Conservation (phyloP, 2,113 vertebrate genomes). For the Myiagra hebetior region DNA sequence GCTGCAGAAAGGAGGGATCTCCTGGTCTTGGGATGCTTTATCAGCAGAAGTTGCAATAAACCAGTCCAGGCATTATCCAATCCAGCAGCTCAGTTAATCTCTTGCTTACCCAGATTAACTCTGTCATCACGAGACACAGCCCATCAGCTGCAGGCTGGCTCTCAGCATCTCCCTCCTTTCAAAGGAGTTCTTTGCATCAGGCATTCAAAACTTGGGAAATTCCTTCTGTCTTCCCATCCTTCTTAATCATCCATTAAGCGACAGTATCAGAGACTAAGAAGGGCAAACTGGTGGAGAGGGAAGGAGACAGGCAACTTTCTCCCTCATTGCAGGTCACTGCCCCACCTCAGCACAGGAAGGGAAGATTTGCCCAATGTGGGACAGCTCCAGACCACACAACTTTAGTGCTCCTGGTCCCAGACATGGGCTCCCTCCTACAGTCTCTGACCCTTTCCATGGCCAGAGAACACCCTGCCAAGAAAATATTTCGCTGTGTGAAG, state of each 20-base stretch:
- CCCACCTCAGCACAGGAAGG: neutral
- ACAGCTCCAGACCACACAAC: neutral
- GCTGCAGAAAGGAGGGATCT: neutral
- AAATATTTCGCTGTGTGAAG: neutral
- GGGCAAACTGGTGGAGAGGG: neutral
- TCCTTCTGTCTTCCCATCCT: neutral
- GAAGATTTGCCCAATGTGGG: neutral
- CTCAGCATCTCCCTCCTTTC: neutral
- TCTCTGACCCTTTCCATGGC: neutral
- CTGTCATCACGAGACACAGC: neutral
- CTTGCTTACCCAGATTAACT: conserved; percentile 6
- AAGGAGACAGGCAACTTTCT: neutral
- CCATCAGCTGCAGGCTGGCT: neutral
- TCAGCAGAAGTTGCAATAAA: neutral
- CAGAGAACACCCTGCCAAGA: neutral
- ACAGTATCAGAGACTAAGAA: neutral
- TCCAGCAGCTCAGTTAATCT: conserved; percentile 26
- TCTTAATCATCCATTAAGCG: neutral
- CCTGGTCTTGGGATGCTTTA: neutral
- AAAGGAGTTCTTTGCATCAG: neutral
- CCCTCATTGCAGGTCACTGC: neutral
- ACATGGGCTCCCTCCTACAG: neutral
- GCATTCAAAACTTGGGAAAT: neutral
- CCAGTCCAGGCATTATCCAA: neutral
- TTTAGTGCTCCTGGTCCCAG: neutral